Evolutionary conservation across 2,888 invertebrate species (phyloP).

Genomic region (Zaprionus obscuricornis): DNA sequence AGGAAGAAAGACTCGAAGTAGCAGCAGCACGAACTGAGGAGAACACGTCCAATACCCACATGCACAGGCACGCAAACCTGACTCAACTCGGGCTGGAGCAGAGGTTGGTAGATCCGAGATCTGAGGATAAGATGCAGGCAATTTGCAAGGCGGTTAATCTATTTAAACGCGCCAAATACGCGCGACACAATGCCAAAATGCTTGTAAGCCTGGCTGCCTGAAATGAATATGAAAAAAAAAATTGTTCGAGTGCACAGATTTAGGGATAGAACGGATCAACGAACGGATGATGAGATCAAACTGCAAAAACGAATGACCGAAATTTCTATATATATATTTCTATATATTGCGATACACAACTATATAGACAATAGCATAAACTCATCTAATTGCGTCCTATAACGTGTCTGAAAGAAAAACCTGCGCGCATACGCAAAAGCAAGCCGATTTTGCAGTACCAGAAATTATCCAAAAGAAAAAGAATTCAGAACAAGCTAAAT

Average conservation of each 20-base stretch:
- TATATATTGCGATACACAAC: too few species aligned
- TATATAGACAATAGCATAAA: slow-evolving; percentile 61
- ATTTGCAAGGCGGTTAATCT: slow-evolving; percentile 84
- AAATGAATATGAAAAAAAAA: slow-evolving; percentile 12
- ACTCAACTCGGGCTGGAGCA: slow-evolving; percentile 18
- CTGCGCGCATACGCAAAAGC: slow-evolving; percentile 53
- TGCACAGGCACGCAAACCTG: slow-evolving; percentile 45
- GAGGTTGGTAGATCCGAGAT: slow-evolving; percentile 52
- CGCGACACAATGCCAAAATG: slow-evolving; percentile 67
- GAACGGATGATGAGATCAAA: too few species aligned
- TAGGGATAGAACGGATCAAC: slow-evolving; percentile 74
- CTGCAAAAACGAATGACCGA: slow-evolving; percentile 60
- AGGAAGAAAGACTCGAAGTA: slow-evolving; percentile 30
- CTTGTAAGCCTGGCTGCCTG: not conserved
- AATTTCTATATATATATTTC: slow-evolving; percentile 52
- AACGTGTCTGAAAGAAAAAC: slow-evolving; percentile 30
- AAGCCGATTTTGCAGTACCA: slow-evolving; percentile 57
- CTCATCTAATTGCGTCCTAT: slow-evolving; percentile 78
- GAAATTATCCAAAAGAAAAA: not conserved
- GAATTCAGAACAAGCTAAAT: not conserved
- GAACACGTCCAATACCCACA: too few species aligned
- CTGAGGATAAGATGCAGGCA: slow-evolving; percentile 72
- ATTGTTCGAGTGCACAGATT: slow-evolving; percentile 73
- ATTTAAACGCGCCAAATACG: slow-evolving; percentile 83
- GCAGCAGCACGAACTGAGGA: slow-evolving; percentile 14